Evolutionary conservation across 1,140 invertebrate species (phyloP).

Genomic region (Galleria mellonella): DNA sequence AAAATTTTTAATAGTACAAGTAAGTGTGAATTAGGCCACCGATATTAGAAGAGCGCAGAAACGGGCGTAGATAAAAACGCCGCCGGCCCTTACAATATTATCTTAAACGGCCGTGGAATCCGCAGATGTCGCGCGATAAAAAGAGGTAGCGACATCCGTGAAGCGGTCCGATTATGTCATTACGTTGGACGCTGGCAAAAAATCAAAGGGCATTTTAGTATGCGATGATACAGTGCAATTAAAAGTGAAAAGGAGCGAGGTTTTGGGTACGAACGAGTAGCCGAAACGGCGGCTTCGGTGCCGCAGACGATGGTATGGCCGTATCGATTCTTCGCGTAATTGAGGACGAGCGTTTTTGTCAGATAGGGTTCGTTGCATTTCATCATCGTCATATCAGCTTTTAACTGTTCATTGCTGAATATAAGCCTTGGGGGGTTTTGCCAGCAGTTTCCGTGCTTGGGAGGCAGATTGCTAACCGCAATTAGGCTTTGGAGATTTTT

Average conservation of each 20-base stretch:
- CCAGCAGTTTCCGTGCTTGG: too few relatives aligned
- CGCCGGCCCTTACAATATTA: too few relatives aligned
- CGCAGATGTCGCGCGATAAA: constrained; percentile 10
- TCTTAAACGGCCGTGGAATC: neutral
- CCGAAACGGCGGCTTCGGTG: neutral
- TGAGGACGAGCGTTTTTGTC: constrained; percentile 1
- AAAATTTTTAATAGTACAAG: too few relatives aligned
- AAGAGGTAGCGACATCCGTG: constrained; percentile 19
- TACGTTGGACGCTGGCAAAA: constrained; percentile 30
- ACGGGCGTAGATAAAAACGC: too few relatives aligned
- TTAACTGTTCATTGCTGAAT: too few relatives aligned
- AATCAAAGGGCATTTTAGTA: constrained; percentile 50
- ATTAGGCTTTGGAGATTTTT: too few relatives aligned
- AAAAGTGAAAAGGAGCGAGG: constrained; percentile 14
- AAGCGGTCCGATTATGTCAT: constrained; percentile 49
- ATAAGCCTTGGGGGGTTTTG: too few relatives aligned
- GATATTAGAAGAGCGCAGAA: too few relatives aligned
- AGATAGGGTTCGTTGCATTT: neutral
- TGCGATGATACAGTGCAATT: constrained; percentile 62
- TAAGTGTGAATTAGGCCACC: too few relatives aligned
- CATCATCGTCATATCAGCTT: too few relatives aligned
- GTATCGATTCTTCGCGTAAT: too few relatives aligned
- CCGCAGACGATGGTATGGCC: neutral
- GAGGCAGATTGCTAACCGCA: too few relatives aligned
- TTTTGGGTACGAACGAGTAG: neutral